Base-by-base conservation (phyloP, 2,888 invertebrate genomes). In the Orthosia cruda region DNA sequence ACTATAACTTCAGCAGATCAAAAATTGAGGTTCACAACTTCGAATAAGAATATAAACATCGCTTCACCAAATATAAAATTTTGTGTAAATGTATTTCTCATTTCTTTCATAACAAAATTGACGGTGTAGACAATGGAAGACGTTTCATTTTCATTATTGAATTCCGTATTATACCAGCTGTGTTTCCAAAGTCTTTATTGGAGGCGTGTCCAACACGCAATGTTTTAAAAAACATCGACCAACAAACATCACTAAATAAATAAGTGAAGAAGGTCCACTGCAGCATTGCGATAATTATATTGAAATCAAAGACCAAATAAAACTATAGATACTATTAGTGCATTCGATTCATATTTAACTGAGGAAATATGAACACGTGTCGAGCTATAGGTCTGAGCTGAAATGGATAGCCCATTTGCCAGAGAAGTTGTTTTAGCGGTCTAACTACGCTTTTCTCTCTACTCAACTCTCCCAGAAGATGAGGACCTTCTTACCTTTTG, bases 201-300 rank as follows among this genome's bases (percentile, higher is more conserved):
- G n/a, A 65, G 83, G 81, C 67, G 78, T 70, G 59, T 70, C 52
- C 12, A 64, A 26, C 78, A 83, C 59, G 78, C 78, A 71, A 81
- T 49, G 70, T 70, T 72, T 69, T 57, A 55, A 16, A 47, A 26
- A 55, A 32, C 50, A 58, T 12, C 13, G 5, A 16, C 13, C 15
- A 58, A 63, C 26, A n/a, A 70, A 62, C 13, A 11, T 40, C 13
- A 57, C 12, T 23, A 11, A 9, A 61, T 1, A 65, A 59, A 15
- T 26, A 13, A 18, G 2, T 20, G 1, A 0, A 68, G 64, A 74
- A 80, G 59, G 64, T 0, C 26, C 18, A 64, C 16, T 57, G 12
- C 0, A 50, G 9, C 3, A 40, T 40, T 40, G 40, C 40, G 9
- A 40, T 40, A 9, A 40, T 40, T 40, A 40, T 40, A 40, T 40